These are phyloP conservation scores for Mionectes macconnelli DNA, from an alignment of 2,113 vertebrate genomes.

Conservation along the genomic window DNA sequence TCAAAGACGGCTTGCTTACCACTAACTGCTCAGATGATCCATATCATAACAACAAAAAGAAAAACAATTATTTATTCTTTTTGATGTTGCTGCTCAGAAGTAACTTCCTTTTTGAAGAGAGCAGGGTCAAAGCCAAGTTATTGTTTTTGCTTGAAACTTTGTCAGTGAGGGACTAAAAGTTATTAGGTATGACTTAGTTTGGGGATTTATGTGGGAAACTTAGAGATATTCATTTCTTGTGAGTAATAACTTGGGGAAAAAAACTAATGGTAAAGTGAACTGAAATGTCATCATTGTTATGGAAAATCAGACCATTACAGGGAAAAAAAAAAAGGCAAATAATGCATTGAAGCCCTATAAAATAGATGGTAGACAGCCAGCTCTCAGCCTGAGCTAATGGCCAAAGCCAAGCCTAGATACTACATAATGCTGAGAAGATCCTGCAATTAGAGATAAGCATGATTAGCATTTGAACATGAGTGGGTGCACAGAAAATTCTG, in stretches of 20 bases:
- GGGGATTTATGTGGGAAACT: conserved; percentile 60
- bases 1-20: conserved; percentile 96
- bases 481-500: background rate
- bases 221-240: conserved; percentile 49
- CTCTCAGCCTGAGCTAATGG: background rate
- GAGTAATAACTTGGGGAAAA: background rate
- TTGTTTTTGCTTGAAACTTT: conserved; percentile 80
- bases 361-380: background rate
- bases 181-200: conserved; percentile 74
- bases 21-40: conserved; percentile 95
- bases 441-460: background rate
- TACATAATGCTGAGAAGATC: background rate
- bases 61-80: conserved; percentile 99
- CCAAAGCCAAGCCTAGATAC: background rate
- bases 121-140: conserved; percentile 83
- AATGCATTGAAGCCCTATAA: background rate
- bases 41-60: conserved; percentile 97
- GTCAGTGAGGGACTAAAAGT: conserved; percentile 67
- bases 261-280: background rate
- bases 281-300: background rate
- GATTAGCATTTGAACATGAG: background rate
- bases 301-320: background rate
- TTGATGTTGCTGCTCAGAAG: conserved; percentile 91
- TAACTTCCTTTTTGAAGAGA: conserved; percentile 80
- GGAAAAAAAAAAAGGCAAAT: background rate